Conservation (phyloP, 2,113 vertebrate genomes). For the Dendropsophus ebraccatus region DNA sequence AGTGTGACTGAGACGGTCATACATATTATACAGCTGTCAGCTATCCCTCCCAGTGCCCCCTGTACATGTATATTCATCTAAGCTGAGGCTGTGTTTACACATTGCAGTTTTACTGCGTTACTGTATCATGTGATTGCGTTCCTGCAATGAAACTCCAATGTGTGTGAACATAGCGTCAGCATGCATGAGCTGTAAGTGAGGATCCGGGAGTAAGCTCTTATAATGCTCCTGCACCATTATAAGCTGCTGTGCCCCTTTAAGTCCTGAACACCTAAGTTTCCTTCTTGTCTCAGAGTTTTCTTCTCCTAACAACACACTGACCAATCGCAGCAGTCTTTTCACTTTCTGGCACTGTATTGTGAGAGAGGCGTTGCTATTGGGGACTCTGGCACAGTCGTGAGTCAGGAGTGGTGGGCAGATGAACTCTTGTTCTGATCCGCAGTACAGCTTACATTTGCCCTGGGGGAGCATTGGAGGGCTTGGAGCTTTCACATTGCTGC, state of each 20-base stretch:
- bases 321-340: neutral
- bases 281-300: neutral
- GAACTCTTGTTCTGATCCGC: neutral
- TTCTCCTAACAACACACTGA: slow-evolving; percentile 19
- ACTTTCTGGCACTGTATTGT: neutral
- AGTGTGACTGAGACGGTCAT: too few relatives aligned
- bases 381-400: neutral
- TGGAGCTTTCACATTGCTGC: neutral
- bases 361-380: slow-evolving; percentile 28
- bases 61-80: too few relatives aligned
- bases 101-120: too few relatives aligned
- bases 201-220: too few relatives aligned
- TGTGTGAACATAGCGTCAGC: too few relatives aligned
- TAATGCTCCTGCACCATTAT: too few relatives aligned
- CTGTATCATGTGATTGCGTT: too few relatives aligned
- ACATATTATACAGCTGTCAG: too few relatives aligned
- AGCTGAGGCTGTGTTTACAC: too few relatives aligned
- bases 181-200: too few relatives aligned
- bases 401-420: neutral
- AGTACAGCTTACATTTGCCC: neutral
- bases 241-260: slow-evolving; percentile 14
- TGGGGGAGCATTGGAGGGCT: neutral
- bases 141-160: too few relatives aligned
- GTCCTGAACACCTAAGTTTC: neutral
- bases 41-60: too few relatives aligned